Evolutionary conservation across 2,888 invertebrate genomes (phyloP).

Genomic region (Sympetrum striolatum): DNA sequence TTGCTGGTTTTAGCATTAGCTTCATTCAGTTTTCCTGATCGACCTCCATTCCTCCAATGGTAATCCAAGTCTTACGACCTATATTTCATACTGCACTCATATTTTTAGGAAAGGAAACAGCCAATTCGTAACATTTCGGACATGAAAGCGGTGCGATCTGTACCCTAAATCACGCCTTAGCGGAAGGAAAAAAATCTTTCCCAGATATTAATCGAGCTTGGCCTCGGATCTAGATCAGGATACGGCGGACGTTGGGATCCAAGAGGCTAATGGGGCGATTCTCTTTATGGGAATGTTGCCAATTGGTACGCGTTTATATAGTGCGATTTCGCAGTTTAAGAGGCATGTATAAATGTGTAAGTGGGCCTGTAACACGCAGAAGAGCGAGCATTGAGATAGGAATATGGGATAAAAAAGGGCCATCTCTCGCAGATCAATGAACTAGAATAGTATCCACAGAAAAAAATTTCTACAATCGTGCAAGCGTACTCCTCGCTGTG

Average conservation of each 20-base stretch:
- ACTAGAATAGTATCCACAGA: too few species aligned
- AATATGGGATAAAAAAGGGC: neutral
- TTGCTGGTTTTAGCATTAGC: too few species aligned
- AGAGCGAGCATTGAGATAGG: neutral
- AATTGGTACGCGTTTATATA: conserved; percentile 34
- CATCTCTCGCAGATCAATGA: neutral
- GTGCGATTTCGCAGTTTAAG: conserved; percentile 13
- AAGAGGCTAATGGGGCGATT: conserved; percentile 32
- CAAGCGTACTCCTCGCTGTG: too few species aligned
- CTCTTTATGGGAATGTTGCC: conserved; percentile 9
- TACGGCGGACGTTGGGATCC: neutral
- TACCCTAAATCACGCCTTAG: too few species aligned
- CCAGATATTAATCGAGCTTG: neutral
- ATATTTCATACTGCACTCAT: too few species aligned
- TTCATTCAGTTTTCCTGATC: too few species aligned
- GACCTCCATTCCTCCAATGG: too few species aligned
- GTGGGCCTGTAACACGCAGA: neutral
- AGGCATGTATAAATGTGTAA: neutral
- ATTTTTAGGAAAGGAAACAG: too few species aligned
- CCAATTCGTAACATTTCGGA: too few species aligned
- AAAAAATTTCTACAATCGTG: too few species aligned
- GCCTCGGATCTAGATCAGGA: conserved; percentile 27
- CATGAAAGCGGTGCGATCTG: too few species aligned
- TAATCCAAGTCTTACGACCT: too few species aligned
- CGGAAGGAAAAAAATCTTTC: neutral